These are phyloP conservation scores for Hucho hucho DNA, from an alignment of 2,113 vertebrate genomes.

Conservation along the genomic window DNA sequence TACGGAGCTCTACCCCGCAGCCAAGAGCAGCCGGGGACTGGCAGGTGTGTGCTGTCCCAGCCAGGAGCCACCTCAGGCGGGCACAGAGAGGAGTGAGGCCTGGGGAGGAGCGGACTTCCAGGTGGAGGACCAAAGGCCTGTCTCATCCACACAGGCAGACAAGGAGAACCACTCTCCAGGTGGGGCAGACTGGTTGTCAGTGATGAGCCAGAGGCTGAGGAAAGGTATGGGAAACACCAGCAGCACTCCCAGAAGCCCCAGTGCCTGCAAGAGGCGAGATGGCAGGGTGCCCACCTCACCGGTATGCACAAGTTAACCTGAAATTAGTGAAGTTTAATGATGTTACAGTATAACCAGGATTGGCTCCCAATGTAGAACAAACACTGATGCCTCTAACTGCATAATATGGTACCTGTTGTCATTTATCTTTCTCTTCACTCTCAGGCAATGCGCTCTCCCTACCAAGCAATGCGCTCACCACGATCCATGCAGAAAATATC, in stretches of 20 bases:
- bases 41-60: slow-evolving; percentile 67
- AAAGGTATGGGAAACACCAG: slow-evolving; percentile 50
- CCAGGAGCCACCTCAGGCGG: slow-evolving; percentile 35
- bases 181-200: slow-evolving; percentile 84
- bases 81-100: slow-evolving; percentile 39
- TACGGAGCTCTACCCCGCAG: slow-evolving; percentile 72
- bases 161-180: slow-evolving; percentile 88
- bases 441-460: slow-evolving; percentile 73
- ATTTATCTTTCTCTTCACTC: neutral
- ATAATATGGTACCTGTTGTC: no score
- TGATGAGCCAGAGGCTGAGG: slow-evolving; percentile 81
- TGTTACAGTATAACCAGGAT: neutral
- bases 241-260: slow-evolving; percentile 48
- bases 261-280: slow-evolving; percentile 70
- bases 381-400: no score
- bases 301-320: slow-evolving; percentile 48
- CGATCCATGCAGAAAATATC: slow-evolving; percentile 91
- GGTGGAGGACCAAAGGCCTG: slow-evolving; percentile 32
- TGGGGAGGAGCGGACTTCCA: slow-evolving; percentile 18
- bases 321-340: neutral
- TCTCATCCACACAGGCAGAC: slow-evolving; percentile 53
- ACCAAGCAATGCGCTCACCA: slow-evolving; percentile 71
- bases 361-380: no score
- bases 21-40: slow-evolving; percentile 74
- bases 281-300: slow-evolving; percentile 62